These are phyloP conservation scores for Numida meleagris DNA, from an alignment of 2,113 vertebrate species.

Conservation along the genomic window DNA sequence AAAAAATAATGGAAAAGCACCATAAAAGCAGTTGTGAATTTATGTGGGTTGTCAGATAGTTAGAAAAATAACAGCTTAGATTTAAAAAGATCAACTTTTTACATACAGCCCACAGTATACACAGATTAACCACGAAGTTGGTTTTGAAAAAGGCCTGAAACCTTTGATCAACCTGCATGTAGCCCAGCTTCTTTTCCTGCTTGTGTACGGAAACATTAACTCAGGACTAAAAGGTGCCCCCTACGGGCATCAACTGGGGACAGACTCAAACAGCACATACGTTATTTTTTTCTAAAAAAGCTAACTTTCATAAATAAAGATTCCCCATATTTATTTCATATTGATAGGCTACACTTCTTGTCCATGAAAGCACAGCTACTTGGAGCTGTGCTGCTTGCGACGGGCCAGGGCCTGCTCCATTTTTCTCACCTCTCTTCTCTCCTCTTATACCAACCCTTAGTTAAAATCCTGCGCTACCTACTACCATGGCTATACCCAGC, in stretches of 20 bases:
- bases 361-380: not conserved
- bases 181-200: not conserved
- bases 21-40: slow-evolving; percentile 76
- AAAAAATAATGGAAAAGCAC: slow-evolving; percentile 80
- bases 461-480: not conserved
- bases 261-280: not conserved
- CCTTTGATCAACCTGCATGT: accelerated
- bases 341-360: not conserved
- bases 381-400: not conserved
- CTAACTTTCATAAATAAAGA: not conserved
- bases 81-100: slow-evolving; percentile 64
- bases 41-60: slow-evolving; percentile 74
- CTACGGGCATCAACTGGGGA: not conserved
- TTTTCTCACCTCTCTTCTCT: not conserved
- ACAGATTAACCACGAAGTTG: slow-evolving; percentile 20
- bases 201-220: not conserved
- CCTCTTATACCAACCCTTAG: not conserved
- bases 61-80: slow-evolving; percentile 76
- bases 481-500: no score
- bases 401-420: not conserved
- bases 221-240: not conserved
- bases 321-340: not conserved
- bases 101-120: not conserved
- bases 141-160: slow-evolving; percentile 9
- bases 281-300: not conserved